Conservation (phyloP, 2,888 invertebrate genomes). For the Dryocosmus kuriphilus region DNA sequence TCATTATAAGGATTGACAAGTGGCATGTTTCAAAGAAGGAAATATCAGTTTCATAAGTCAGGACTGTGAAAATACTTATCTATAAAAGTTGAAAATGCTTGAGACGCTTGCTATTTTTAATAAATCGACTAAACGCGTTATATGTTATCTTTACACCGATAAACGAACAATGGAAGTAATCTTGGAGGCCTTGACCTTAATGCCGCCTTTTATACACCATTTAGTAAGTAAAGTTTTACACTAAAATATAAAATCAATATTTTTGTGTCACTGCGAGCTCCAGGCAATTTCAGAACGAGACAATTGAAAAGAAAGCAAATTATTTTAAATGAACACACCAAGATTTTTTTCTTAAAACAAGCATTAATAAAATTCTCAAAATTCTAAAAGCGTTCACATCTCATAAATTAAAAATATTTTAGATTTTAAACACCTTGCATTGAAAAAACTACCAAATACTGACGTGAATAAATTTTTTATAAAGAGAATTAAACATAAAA, state of each 20-base stretch:
- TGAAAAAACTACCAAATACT: no score
- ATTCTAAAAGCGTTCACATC: no score
- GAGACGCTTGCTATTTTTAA: neutral
- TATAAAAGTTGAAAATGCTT: neutral
- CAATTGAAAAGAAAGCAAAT: neutral
- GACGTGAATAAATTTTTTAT: neutral
- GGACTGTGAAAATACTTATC: neutral
- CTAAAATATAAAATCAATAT: conserved; percentile 1
- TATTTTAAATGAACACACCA: no score
- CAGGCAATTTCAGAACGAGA: neutral
- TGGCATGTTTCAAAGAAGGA: no score
- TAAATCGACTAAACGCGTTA: neutral
- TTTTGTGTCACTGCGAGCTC: neutral
- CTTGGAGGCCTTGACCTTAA: conserved; percentile 20
- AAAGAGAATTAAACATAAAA: no score
- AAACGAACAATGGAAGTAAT: neutral
- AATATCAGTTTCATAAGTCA: neutral
- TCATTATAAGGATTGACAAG: no score
- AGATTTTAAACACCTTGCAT: no score
- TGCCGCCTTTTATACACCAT: neutral
- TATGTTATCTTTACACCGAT: neutral
- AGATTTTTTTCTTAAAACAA: no score
- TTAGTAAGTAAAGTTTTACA: neutral
- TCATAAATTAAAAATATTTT: no score
- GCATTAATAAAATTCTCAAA: no score